phyloP scores from a whole-genome alignment of 2,113 vertebrate species.

The Paradoxurus hermaphroditus region DNA sequence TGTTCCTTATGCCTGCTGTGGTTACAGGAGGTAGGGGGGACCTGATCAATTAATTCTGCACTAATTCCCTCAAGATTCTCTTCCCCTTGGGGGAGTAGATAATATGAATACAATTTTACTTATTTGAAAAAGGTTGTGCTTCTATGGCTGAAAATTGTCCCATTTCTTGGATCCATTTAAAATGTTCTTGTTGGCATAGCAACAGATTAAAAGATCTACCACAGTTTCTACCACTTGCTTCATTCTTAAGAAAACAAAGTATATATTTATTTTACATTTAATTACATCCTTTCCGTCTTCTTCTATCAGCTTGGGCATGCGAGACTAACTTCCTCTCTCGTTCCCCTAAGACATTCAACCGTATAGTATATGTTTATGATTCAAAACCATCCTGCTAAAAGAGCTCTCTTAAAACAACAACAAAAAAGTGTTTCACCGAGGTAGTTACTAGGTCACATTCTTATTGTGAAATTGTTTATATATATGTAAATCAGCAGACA shows the following conservation, averaged over 20 bases:
- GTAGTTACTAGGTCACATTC: conserved; percentile 29
- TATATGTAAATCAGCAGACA: conserved; percentile 5
- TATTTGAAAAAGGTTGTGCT: conserved; percentile 63
- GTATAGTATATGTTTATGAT: conserved; percentile 1
- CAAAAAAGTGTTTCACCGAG: background rate
- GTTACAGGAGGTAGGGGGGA: background rate
- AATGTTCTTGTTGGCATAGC: conserved; percentile 73
- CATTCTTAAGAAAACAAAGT: conserved; percentile 70
- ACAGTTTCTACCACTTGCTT: conserved; percentile 60
- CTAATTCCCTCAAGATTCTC: conserved; percentile 58
- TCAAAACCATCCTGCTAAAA: conserved; percentile 21
- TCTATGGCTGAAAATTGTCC: conserved; percentile 71
- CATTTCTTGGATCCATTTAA: conserved; percentile 73
- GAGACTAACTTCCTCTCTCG: conserved; percentile 42
- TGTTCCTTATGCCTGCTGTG: background rate
- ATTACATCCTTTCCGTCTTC: conserved; percentile 53
- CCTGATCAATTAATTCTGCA: conserved; percentile 66
- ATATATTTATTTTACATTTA: conserved; percentile 70
- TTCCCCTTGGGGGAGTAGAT: background rate
- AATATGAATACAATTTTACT: conserved; percentile 55
- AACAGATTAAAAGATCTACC: conserved; percentile 71
- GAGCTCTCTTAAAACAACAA: background rate
- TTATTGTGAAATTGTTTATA: conserved; percentile 7
- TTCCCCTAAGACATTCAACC: conserved; percentile 41
- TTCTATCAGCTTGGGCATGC: conserved; percentile 8